These are phyloP conservation scores for Bombus confusus DNA, from an alignment of 1,140 invertebrate genomes.

Conservation along the genomic window DNA sequence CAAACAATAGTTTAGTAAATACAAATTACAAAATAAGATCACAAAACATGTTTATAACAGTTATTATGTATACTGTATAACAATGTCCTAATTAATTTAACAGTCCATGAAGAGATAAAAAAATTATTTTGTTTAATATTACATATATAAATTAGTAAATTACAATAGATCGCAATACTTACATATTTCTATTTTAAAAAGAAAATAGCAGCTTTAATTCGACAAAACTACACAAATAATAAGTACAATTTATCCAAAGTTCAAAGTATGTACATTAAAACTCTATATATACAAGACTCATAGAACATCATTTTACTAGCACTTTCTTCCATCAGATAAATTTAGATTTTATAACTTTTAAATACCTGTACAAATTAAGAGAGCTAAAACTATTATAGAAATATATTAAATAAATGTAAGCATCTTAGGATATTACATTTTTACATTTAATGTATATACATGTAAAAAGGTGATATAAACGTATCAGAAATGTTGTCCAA, in stretches of 20 bases:
- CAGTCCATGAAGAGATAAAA: slow-evolving; percentile 54
- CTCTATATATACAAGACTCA: not conserved
- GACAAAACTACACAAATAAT: not conserved
- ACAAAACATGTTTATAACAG: slow-evolving; percentile 31
- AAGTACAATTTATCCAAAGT: not conserved
- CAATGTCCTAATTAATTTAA: slow-evolving; percentile 28
- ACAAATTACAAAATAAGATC: slow-evolving; percentile 67
- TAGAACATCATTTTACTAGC: not conserved
- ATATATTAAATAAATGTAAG: slow-evolving; percentile 1
- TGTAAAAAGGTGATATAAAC: slow-evolving; percentile 10
- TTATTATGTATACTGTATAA: slow-evolving; percentile 2
- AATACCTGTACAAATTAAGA: not conserved
- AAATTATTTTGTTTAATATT: not conserved
- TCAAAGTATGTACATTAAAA: not conserved
- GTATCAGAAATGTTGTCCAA: not conserved
- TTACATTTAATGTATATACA: slow-evolving; percentile 5
- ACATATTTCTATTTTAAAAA: not conserved
- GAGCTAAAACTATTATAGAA: not conserved
- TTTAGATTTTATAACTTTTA: not conserved
- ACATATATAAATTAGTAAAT: slow-evolving; percentile 5
- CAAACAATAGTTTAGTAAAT: slow-evolving; percentile 57
- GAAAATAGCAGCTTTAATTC: not conserved
- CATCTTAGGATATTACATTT: not conserved
- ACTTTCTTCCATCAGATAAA: not conserved
- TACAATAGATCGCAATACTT: not conserved